Evolutionary conservation across 2,797 vertebrate genomes (phyloP), one percentile per base, ranked within the genome.

Genomic region (Psittacula derbiana): DNA sequence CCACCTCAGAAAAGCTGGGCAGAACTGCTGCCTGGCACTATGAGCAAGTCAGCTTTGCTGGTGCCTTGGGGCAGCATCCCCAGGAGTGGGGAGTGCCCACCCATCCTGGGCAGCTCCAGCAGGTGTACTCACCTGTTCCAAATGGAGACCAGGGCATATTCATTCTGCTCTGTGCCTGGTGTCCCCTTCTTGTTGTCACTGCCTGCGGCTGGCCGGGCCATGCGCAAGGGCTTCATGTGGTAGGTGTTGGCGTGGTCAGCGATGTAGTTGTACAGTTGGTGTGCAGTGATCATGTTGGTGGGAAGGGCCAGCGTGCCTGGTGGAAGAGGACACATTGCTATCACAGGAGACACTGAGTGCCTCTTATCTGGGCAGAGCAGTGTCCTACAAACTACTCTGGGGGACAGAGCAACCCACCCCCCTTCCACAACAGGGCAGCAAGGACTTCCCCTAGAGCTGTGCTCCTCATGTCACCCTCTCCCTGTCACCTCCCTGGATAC

Each of bases 231-330:
- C 97, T 99, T 99, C 99, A 99, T 99, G 95, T 98, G 98, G 49
- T 99, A 99, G 61, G 98, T 99, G 93, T 98, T 98, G 91, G 99
- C 99, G 0, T 99, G 99, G 97, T 99, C 99, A 1, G 99, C 99
- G 5, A 99, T 99, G 90, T 99, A 99, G 96, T 99, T 99, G 97
- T 99, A 99, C 14, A 99, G 98, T 98, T 99, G 99, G 95, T 99
- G 99, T 11, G 99, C 99, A 2, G 99, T 99, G 67, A 99, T 99
- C 98, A 99, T 99, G 64, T 99, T 99, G 17, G 99, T 99, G 62
- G 99, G 98, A 62, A 99, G 97, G 88, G 99, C 99, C 93, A 99
- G 97, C 7, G 95, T 98, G 49, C 99, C 99, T 99, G 76, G 66
- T 16, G 27, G 61, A 64, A 71, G 36, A 89, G n/a, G 27, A 80